Evolutionary conservation across 2,888 invertebrate genomes (phyloP).

Genomic region (Mesorhabditis sp.): DNA sequence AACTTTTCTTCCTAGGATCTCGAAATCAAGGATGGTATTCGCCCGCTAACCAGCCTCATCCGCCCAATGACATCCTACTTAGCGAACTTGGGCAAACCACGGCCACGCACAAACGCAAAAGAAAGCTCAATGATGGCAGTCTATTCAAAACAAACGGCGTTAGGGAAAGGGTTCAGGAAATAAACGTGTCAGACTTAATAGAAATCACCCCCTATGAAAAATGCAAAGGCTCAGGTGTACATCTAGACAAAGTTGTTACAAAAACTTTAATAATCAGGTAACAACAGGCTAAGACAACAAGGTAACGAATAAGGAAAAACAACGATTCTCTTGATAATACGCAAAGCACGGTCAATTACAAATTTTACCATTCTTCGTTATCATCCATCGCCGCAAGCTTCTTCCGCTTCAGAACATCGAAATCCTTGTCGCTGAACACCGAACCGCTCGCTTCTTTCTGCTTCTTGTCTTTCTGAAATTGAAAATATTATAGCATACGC

Average conservation of each 20-base stretch:
- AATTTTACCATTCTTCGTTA: not conserved
- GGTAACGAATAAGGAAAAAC: no score
- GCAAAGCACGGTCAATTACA: no score
- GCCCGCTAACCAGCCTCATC: constrained; percentile 21
- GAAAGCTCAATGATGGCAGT: constrained; percentile 1
- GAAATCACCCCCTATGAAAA: no score
- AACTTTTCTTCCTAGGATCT: constrained; percentile 13
- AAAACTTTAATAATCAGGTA: no score
- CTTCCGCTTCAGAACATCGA: constrained; percentile 12
- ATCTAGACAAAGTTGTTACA: no score
- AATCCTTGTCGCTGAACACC: constrained; percentile 28
- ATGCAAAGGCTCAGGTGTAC: no score
- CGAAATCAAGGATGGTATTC: constrained; percentile 24
- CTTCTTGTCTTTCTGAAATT: constrained; percentile 12
- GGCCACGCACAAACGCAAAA: not conserved
- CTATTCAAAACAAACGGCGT: not conserved
- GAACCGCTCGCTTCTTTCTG: constrained; percentile 10
- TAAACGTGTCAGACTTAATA: no score
- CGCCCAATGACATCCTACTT: not conserved
- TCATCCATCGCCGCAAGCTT: not conserved
- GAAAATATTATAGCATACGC: not conserved
- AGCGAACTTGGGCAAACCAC: not conserved
- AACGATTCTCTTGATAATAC: no score
- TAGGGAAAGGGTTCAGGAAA: no score
- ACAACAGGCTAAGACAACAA: no score